Percentiles rank a stretch among this genome's conserved stretches.
These are phyloP conservation scores for Platalea minor DNA, from an alignment of 2,797 vertebrate species.

Conservation along the genomic window DNA sequence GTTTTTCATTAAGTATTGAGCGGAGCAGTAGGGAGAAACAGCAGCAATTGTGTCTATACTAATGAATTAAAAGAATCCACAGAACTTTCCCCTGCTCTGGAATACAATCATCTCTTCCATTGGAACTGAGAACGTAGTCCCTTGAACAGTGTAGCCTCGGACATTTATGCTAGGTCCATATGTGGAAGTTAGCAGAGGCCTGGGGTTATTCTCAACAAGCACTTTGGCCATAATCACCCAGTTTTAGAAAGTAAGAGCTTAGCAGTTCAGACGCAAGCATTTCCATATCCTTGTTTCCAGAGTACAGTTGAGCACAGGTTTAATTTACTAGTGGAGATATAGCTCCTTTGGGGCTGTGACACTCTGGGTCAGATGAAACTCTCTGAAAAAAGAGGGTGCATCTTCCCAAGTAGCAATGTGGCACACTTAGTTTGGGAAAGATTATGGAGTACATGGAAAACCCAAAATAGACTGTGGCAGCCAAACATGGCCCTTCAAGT, in stretches of 20 bases:
- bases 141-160: rapidly evolving
- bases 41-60: not conserved
- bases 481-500: not conserved
- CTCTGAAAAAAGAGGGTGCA: not conserved
- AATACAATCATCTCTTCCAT: not conserved
- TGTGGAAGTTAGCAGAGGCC: not conserved
- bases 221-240: not conserved
- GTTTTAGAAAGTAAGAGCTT: not conserved
- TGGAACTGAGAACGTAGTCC: not conserved
- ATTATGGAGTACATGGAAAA: not conserved
- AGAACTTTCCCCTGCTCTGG: not conserved
- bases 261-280: not conserved
- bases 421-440: not conserved
- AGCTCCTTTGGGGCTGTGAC: not conserved
- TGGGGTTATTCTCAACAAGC: not conserved
- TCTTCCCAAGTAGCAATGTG: not conserved
- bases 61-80: not conserved
- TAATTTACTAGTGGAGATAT: not conserved
- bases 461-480: not conserved
- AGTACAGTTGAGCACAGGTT: not conserved
- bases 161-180: not conserved
- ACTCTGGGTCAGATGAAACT: not conserved
- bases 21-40: not conserved
- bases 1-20: not conserved
- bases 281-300: not conserved